These are phyloP conservation scores for Heteronetta atricapilla DNA, from an alignment of 2,113 vertebrate genomes.

Conservation along the genomic window DNA sequence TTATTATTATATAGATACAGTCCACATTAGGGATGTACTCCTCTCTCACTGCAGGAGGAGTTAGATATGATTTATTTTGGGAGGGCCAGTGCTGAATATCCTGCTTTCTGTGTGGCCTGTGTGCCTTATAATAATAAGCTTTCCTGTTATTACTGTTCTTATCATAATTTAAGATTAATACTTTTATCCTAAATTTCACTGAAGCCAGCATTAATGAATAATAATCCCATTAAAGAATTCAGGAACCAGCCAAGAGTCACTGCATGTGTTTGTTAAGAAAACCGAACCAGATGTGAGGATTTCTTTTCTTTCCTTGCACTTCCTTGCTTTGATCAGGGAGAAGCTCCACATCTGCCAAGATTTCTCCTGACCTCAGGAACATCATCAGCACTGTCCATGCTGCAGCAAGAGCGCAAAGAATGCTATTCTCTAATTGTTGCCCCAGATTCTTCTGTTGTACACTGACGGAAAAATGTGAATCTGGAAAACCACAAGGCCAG, in stretches of 20 bases:
- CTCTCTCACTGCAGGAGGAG: background rate
- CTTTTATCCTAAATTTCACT: slow-evolving; percentile 28
- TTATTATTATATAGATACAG: slow-evolving; percentile 27
- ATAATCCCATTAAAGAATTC: slow-evolving; percentile 44
- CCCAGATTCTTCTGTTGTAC: background rate
- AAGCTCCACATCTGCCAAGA: background rate
- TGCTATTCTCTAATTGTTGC: background rate
- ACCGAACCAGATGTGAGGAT: background rate
- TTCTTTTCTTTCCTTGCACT: slow-evolving; percentile 18
- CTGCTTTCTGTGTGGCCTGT: slow-evolving; percentile 51
- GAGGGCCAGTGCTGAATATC: background rate
- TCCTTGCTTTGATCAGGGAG: background rate
- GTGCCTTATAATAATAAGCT: slow-evolving; percentile 32
- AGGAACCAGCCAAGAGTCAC: slow-evolving; percentile 40
- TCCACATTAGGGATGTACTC: background rate
- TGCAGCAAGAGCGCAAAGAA: background rate
- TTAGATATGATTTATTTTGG: slow-evolving; percentile 32
- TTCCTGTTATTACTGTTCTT: slow-evolving; percentile 46
- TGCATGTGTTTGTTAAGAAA: slow-evolving; percentile 37
- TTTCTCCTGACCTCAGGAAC: background rate
- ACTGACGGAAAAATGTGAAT: background rate
- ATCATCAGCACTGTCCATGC: background rate
- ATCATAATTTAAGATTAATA: background rate
- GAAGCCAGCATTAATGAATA: slow-evolving; percentile 29
- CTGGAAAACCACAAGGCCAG: background rate